Conservation (phyloP, 2,888 invertebrate species). For the Timandra comae region DNA sequence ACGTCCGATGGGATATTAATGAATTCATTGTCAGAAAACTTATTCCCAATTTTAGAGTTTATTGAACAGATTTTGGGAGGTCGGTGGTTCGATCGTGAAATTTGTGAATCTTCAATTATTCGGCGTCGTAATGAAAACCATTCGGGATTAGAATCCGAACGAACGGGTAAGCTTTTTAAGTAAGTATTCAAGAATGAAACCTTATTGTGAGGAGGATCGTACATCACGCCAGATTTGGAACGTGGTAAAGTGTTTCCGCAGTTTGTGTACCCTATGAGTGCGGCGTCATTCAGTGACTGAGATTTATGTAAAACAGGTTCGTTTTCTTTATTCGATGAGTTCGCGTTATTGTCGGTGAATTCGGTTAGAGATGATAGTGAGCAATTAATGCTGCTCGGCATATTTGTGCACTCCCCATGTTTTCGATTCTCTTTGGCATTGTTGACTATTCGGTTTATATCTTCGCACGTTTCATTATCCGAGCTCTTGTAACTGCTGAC, state of each 20-base stretch:
- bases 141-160: slow-evolving; percentile 59
- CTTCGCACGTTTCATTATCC: slow-evolving; percentile 62
- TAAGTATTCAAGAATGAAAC: slow-evolving; percentile 71
- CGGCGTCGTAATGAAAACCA: slow-evolving; percentile 55
- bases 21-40: slow-evolving; percentile 56
- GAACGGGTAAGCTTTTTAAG: slow-evolving; percentile 66
- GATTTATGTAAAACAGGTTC: slow-evolving; percentile 54
- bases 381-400: slow-evolving; percentile 28
- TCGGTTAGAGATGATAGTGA: slow-evolving; percentile 40
- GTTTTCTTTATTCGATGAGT: slow-evolving; percentile 38
- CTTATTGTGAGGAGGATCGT: slow-evolving; percentile 61
- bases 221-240: slow-evolving; percentile 58
- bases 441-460: slow-evolving; percentile 33
- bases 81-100: slow-evolving; percentile 33
- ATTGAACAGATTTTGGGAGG: slow-evolving; percentile 34
- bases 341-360: slow-evolving; percentile 33
- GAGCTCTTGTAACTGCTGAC: slow-evolving; percentile 73
- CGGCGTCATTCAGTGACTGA: slow-evolving; percentile 55
- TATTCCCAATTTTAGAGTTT: slow-evolving; percentile 42
- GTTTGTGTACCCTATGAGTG: slow-evolving; percentile 33
- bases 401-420: slow-evolving; percentile 27
- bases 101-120: slow-evolving; percentile 42
- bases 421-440: slow-evolving; percentile 24
- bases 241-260: slow-evolving; percentile 39
- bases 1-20: slow-evolving; percentile 60